phyloP scores from a whole-genome alignment of 92 coral and sea anemone species.

The Virgularia gustaviana region DNA sequence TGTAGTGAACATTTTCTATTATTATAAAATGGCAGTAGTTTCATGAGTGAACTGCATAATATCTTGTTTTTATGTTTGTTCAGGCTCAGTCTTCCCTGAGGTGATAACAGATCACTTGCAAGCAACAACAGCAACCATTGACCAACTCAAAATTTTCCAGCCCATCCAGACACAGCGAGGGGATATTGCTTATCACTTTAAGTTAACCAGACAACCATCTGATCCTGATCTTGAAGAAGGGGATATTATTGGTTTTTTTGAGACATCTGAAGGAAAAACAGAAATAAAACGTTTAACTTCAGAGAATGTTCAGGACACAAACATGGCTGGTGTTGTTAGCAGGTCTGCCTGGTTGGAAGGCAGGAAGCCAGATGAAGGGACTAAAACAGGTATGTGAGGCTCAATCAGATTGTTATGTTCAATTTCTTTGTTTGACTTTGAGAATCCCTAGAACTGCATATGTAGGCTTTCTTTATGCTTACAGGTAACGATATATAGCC shows the following conservation, averaged over 20 bases:
- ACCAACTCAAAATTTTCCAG: conserved; percentile 67
- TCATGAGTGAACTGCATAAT: not conserved
- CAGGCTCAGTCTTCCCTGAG: conserved; percentile 27
- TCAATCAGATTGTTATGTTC: too few relatives aligned
- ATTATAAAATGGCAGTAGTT: too few relatives aligned
- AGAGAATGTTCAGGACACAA: conserved; percentile 65
- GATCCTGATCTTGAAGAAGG: conserved; percentile 82
- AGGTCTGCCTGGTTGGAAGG: conserved; percentile 98
- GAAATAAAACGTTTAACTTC: conserved; percentile 71
- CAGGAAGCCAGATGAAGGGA: conserved; percentile 52
- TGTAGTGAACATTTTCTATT: too few relatives aligned
- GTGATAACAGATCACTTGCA: conserved; percentile 76
- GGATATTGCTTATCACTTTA: conserved; percentile 93
- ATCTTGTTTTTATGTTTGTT: not conserved
- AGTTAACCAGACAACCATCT: conserved; percentile 50
- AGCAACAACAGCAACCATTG: conserved; percentile 78
- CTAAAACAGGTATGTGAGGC: conserved; percentile 48
- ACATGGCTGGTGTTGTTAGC: conserved; percentile 90
- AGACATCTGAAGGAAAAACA: conserved; percentile 60
- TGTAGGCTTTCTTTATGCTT: too few relatives aligned
- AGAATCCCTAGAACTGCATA: too few relatives aligned
- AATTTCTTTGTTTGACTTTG: too few relatives aligned
- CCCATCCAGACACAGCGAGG: conserved; percentile 87
- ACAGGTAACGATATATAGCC: too few relatives aligned
- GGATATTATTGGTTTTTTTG: conserved; percentile 87